Percentiles rank a stretch among this genome's conserved stretches.
These are phyloP conservation scores for Phenganax stokvisi DNA, from an alignment of 92 coral and sea anemone genomes.

Conservation along the genomic window DNA sequence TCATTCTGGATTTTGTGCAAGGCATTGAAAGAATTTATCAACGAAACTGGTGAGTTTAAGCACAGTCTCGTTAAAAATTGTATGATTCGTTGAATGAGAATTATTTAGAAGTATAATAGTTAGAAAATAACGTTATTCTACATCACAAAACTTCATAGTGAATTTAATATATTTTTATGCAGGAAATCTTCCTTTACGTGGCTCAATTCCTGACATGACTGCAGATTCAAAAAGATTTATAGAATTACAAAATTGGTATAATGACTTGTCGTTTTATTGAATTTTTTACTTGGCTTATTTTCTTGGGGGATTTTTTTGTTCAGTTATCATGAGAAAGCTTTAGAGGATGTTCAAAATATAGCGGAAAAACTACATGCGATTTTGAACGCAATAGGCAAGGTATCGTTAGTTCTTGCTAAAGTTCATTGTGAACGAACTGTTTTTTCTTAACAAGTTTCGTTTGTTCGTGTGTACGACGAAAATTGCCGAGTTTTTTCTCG, in stretches of 20 bases:
- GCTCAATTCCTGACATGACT: slow-evolving; percentile 98
- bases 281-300: not conserved
- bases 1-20: slow-evolving; percentile 62
- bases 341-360: slow-evolving; percentile 60
- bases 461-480: too few relatives aligned
- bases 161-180: not conserved
- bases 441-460: too few relatives aligned
- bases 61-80: not conserved
- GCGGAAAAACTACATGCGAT: slow-evolving; percentile 79
- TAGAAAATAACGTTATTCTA: not conserved
- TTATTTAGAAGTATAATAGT: not conserved
- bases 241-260: slow-evolving; percentile 73
- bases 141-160: not conserved
- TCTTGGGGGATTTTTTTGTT: not conserved
- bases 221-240: slow-evolving; percentile 93
- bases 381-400: slow-evolving; percentile 75
- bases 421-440: not conserved
- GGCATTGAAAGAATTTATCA: slow-evolving; percentile 84
- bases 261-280: not conserved
- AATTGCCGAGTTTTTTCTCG: too few relatives aligned
- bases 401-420: slow-evolving; percentile 2
- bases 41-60: slow-evolving; percentile 64
- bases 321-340: slow-evolving; percentile 90
- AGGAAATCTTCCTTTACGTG: slow-evolving; percentile 83
- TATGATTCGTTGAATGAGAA: too few relatives aligned